A percentile compares a stretch with the other conserved stretches of the same genome.
phyloP scores from a whole-genome alignment of 1,140 invertebrate species.

The Episyrphus balteatus region DNA sequence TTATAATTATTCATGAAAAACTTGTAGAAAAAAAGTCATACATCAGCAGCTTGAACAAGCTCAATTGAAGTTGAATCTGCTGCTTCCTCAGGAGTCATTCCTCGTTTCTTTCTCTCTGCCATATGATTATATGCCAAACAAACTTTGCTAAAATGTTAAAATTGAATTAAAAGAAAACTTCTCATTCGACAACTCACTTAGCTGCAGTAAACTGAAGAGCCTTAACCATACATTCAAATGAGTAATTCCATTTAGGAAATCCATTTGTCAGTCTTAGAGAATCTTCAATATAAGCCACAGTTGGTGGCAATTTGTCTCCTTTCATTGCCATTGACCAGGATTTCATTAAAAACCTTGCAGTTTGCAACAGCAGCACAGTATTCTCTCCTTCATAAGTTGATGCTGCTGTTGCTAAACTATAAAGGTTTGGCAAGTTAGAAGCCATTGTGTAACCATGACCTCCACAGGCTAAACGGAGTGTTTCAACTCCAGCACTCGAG shows the following conservation, averaged over 20 bases:
- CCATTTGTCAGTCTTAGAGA: slow-evolving; percentile 32
- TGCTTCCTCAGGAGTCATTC: slow-evolving; percentile 61
- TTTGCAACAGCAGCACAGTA: slow-evolving; percentile 84
- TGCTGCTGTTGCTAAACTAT: slow-evolving; percentile 70
- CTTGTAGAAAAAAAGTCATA: slow-evolving; percentile 4
- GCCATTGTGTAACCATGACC: slow-evolving; percentile 86
- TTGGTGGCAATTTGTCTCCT: slow-evolving; percentile 45
- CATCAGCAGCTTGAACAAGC: slow-evolving; percentile 62
- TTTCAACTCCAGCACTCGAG: slow-evolving; percentile 62
- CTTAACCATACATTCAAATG: slow-evolving; percentile 48
- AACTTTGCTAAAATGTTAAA: slow-evolving; percentile 61
- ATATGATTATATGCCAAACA: slow-evolving; percentile 52
- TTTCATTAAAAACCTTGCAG: slow-evolving; percentile 70
- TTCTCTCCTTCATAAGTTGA: slow-evolving; percentile 95
- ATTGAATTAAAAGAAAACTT: not conserved
- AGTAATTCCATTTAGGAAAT: slow-evolving; percentile 49
- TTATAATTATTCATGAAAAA: not conserved
- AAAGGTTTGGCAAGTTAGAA: slow-evolving; percentile 73
- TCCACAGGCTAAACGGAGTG: slow-evolving; percentile 70
- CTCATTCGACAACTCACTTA: slow-evolving; percentile 42
- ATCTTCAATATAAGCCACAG: slow-evolving; percentile 50
- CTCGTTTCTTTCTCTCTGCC: slow-evolving; percentile 47
- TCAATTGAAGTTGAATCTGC: slow-evolving; percentile 78
- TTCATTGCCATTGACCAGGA: slow-evolving; percentile 50
- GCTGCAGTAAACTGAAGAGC: slow-evolving; percentile 58